Percentiles rank a stretch among this genome's conserved stretches.
phyloP scores from a whole-genome alignment of 2,113 vertebrate species.

The Mastomys coucha region DNA sequence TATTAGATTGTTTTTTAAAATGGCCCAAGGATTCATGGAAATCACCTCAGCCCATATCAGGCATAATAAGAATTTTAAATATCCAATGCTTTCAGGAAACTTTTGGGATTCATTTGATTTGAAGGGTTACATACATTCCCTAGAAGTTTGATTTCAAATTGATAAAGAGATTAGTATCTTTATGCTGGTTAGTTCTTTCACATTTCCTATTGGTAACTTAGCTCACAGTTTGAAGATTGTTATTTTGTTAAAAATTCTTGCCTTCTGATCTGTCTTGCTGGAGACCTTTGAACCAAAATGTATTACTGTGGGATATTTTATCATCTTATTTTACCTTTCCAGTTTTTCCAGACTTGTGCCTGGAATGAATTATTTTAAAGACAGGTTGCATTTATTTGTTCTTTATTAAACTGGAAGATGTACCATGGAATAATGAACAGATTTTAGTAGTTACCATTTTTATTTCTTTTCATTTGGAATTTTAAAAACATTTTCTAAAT shows the following conservation, averaged over 20 bases:
- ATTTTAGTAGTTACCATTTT: not conserved
- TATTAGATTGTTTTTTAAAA: constrained; percentile 15
- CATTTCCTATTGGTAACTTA: not conserved
- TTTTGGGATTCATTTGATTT: constrained; percentile 6
- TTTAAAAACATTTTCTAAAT: not conserved
- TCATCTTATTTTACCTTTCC: not conserved
- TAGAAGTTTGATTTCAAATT: constrained; percentile 39
- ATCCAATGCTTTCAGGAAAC: constrained; percentile 20
- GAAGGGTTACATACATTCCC: not conserved
- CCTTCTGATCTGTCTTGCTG: not conserved
- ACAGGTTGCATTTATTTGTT: not conserved
- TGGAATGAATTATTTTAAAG: not conserved
- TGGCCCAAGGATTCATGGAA: not conserved
- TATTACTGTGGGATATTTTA: not conserved
- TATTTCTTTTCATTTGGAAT: not conserved
- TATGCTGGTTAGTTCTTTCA: constrained; percentile 43
- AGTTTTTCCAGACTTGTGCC: not conserved
- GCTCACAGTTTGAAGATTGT: not conserved
- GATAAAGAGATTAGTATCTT: not conserved
- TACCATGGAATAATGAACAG: not conserved
- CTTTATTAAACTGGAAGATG: not conserved
- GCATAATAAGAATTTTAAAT: constrained; percentile 19
- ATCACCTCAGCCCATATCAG: not conserved
- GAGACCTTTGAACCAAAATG: not conserved
- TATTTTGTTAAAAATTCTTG: constrained; percentile 14